Percentiles rank a stretch among this genome's conserved stretches.
Conservation (phyloP, 2,797 vertebrate genomes). For the Mareca penelope region DNA sequence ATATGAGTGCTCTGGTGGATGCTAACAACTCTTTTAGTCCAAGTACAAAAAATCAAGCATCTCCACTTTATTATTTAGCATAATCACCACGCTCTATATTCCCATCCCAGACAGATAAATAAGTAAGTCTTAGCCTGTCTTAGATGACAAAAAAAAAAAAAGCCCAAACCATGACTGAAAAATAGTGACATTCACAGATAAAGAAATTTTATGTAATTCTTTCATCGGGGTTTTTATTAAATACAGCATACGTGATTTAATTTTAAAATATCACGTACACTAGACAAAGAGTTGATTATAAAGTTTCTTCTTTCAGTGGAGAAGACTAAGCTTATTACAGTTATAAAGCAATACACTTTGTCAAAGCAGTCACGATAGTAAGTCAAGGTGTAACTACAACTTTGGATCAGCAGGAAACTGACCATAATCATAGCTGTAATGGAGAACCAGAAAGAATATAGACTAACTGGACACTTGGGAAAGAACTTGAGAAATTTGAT, state of each 20-base stretch:
- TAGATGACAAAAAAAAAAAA: not conserved
- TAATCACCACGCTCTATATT: not conserved
- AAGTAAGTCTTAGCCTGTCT: not conserved
- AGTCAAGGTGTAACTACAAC: not conserved
- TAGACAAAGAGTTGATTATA: not conserved
- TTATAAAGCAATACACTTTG: not conserved
- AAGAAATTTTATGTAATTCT: not conserved
- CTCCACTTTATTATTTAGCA: not conserved
- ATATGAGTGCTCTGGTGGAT: not conserved
- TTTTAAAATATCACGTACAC: not conserved
- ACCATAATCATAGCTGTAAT: not conserved
- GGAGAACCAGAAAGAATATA: not conserved
- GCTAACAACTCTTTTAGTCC: not conserved
- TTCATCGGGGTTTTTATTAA: not conserved
- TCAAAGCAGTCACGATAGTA: not conserved
- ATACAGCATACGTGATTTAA: not conserved
- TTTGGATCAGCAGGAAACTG: not conserved
- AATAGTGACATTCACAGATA: not conserved
- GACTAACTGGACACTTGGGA: not conserved
- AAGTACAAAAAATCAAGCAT: not conserved
- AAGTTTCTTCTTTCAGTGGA: not conserved
- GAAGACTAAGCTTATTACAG: not conserved
- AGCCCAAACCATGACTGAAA: fast-evolving
- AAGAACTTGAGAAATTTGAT: not conserved
- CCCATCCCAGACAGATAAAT: not conserved